Percentiles rank a stretch among this genome's conserved stretches.
phyloP scores from a whole-genome alignment of 1,140 invertebrate genomes.

The Cataglyphis hispanica region DNA sequence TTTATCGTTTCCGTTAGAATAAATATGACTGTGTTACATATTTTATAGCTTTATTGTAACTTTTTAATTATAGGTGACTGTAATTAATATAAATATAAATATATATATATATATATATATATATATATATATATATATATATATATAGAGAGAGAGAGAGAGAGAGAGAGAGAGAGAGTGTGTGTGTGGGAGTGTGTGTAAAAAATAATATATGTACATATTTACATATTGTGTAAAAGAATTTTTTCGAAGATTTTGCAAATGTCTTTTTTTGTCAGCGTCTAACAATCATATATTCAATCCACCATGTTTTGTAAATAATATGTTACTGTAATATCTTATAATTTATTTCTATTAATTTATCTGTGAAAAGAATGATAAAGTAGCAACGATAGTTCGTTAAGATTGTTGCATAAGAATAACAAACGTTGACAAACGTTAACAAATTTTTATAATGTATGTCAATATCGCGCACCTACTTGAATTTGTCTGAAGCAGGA shows the following conservation, averaged over 20 bases:
- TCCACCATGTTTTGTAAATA: background rate
- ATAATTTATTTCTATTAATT: slow-evolving; percentile 15
- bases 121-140: background rate
- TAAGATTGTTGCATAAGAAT: background rate
- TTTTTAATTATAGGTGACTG: slow-evolving; percentile 24
- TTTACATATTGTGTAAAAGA: slow-evolving; percentile 15
- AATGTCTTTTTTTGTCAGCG: slow-evolving; percentile 1
- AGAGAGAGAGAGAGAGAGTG: too few species aligned
- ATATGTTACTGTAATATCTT: background rate
- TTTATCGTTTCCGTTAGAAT: slow-evolving; percentile 46
- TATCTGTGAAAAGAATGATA: background rate
- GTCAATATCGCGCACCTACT: background rate
- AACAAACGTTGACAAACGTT: background rate
- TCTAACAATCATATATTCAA: slow-evolving; percentile 12
- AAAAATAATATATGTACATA: slow-evolving; percentile 54
- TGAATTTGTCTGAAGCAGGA: slow-evolving; percentile 28
- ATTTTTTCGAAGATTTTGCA: slow-evolving; percentile 60
- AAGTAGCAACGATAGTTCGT: background rate
- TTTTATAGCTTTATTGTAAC: slow-evolving; percentile 39
- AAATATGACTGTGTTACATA: slow-evolving; percentile 42
- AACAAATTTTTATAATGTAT: too few species aligned
- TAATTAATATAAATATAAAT: slow-evolving; percentile 45
- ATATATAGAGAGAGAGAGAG: too few species aligned
- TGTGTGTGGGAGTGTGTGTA: too few species aligned
- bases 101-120: slow-evolving; percentile 4